Percentiles rank a stretch among this genome's conserved stretches.
These are phyloP conservation scores for Penaeus vannamei DNA, from an alignment of 1,140 invertebrate genomes.

Conservation along the genomic window DNA sequence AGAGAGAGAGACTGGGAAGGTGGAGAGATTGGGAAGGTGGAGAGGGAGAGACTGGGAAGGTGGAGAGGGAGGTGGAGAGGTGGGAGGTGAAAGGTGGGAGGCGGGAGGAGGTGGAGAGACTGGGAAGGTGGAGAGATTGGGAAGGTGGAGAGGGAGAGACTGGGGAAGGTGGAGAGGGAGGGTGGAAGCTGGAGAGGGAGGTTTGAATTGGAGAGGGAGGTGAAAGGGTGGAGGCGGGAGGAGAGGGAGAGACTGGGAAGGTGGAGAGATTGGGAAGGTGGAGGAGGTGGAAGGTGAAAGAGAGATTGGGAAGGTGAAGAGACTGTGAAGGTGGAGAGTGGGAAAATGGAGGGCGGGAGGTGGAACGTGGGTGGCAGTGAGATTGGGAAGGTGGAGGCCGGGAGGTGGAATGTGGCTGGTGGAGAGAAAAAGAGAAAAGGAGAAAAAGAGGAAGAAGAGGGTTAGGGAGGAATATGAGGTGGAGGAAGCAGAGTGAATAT, in stretches of 20 bases:
- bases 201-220: background rate
- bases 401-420: background rate
- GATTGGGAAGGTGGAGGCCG: background rate
- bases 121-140: background rate
- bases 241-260: too few species aligned
- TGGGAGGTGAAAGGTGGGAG: background rate
- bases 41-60: too few species aligned
- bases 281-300: background rate
- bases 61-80: background rate
- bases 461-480: background rate
- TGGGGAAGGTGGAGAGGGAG: constrained; percentile 21
- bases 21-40: too few species aligned
- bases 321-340: background rate
- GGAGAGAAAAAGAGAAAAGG: background rate
- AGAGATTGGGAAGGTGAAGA: background rate
- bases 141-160: background rate
- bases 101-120: background rate
- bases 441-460: too few species aligned
- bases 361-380: background rate
- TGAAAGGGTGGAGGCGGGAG: too few species aligned
- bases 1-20: too few species aligned
- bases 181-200: background rate
- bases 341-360: background rate
- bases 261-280: too few species aligned
- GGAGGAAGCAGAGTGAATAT: too few species aligned